phyloP scores from a whole-genome alignment of 1,140 invertebrate species.

The Ceratosolen solmsi region DNA sequence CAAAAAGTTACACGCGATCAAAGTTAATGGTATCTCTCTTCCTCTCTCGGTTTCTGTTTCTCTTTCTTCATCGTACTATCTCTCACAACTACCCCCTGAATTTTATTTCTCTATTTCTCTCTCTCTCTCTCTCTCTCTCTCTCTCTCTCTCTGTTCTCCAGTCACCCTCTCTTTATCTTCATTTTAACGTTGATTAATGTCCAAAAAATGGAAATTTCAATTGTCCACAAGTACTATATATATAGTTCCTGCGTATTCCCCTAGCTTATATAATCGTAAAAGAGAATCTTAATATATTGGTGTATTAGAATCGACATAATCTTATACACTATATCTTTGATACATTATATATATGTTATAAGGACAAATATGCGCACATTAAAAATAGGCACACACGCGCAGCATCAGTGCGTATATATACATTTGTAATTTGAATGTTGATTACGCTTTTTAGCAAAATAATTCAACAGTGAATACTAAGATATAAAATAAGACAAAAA shows the following conservation, averaged over 20 bases:
- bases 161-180: background rate
- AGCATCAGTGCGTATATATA: no score
- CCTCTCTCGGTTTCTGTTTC: background rate
- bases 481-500: no score
- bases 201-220: slow-evolving; percentile 46
- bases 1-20: no score
- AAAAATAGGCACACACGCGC: no score
- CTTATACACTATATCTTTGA: background rate
- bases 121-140: background rate
- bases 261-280: slow-evolving; percentile 26
- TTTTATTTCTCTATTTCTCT: background rate
- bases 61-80: background rate
- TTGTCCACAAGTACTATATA: background rate
- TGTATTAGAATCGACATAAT: slow-evolving; percentile 10
- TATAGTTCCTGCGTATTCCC: background rate
- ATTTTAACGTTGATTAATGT: slow-evolving; percentile 41
- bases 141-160: background rate
- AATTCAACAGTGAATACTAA: no score
- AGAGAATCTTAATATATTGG: slow-evolving; percentile 43
- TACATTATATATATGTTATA: no score
- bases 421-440: no score
- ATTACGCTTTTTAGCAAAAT: no score
- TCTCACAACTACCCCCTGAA: no score
- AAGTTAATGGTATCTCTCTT: no score
- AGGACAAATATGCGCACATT: no score